Conservation (phyloP, 2,797 vertebrate genomes). For the Diceros bicornis region DNA sequence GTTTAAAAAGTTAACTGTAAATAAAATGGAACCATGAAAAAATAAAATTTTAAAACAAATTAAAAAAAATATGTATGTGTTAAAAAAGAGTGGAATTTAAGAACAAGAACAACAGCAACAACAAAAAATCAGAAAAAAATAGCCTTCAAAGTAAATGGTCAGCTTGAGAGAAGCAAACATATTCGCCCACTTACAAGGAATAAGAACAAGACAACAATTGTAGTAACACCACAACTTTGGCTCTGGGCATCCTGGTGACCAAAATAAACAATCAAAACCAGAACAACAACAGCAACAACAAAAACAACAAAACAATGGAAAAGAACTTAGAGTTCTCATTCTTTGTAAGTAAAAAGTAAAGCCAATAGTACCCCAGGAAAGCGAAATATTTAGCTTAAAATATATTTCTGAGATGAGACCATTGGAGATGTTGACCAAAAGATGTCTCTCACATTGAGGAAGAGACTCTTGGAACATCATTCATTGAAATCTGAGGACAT, state of each 20-base stretch:
- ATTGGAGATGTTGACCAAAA: constrained; percentile 38
- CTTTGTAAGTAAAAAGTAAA: constrained; percentile 33
- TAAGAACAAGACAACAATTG: background rate
- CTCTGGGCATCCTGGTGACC: background rate
- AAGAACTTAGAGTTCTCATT: background rate
- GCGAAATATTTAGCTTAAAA: constrained; percentile 35
- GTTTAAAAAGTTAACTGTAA: background rate
- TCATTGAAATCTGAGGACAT: constrained; percentile 49
- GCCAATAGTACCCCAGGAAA: background rate
- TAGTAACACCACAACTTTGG: background rate
- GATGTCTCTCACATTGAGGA: background rate
- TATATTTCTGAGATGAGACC: background rate
- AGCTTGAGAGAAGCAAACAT: background rate
- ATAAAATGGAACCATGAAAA: background rate
- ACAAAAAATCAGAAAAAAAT: background rate
- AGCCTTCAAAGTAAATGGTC: constrained; percentile 32
- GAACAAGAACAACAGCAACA: background rate
- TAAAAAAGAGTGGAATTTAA: background rate
- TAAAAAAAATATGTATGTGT: background rate
- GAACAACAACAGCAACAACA: background rate
- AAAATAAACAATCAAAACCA: constrained; percentile 1
- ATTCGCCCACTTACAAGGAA: background rate
- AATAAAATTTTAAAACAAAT: background rate
- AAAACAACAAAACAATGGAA: background rate
- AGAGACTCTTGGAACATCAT: background rate